These are phyloP conservation scores for Drosophila colorata DNA, from an alignment of 2,888 invertebrate genomes.

Conservation along the genomic window DNA sequence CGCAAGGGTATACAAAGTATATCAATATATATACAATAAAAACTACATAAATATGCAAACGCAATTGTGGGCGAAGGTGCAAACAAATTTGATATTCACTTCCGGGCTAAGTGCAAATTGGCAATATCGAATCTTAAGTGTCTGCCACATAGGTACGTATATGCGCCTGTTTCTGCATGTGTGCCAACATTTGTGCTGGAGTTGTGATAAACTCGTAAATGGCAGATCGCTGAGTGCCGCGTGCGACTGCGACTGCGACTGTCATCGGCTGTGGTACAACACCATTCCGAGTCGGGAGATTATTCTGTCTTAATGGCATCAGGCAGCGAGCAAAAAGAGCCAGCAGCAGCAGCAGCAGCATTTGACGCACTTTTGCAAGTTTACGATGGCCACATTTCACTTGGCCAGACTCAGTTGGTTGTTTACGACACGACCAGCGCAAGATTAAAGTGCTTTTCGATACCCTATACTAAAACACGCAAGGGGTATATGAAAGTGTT, in stretches of 20 bases:
- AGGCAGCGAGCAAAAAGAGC: slow-evolving; percentile 9
- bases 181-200: slow-evolving; percentile 24
- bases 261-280: slow-evolving; percentile 30
- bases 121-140: slow-evolving; percentile 34
- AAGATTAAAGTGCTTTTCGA: slow-evolving; percentile 53
- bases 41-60: slow-evolving; percentile 11
- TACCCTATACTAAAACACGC: slow-evolving; percentile 29
- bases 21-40: slow-evolving; percentile 10
- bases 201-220: slow-evolving; percentile 54
- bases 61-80: slow-evolving; percentile 31
- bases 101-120: slow-evolving; percentile 42
- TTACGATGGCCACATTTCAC: slow-evolving; percentile 54
- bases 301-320: slow-evolving; percentile 51
- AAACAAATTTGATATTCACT: slow-evolving; percentile 32
- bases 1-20: not conserved
- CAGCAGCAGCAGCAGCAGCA: slow-evolving; percentile 38
- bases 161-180: not conserved
- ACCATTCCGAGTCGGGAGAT: slow-evolving; percentile 44
- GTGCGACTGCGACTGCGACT: slow-evolving; percentile 31
- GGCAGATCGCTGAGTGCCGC: slow-evolving; percentile 45
- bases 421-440: slow-evolving; percentile 51
- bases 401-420: slow-evolving; percentile 41
- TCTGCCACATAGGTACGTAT: not conserved
- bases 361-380: slow-evolving; percentile 60
- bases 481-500: slow-evolving; percentile 29